Evolutionary conservation across 1,140 invertebrate species (phyloP), one percentile per base, ranked within the genome.

Genomic region (Lordiphosa collinella): DNA sequence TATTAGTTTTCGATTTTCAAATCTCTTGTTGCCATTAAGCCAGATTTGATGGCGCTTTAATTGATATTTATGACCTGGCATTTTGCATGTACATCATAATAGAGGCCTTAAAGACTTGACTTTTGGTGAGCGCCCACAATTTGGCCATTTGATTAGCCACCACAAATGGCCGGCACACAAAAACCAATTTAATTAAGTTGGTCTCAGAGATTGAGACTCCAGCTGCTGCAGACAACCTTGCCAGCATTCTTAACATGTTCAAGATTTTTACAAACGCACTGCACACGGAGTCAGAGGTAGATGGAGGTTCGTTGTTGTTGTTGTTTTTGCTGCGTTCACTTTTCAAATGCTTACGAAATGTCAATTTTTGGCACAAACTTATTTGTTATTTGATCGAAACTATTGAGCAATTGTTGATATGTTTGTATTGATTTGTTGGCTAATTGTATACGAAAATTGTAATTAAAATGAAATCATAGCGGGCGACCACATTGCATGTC

Each of bases 121-220:
- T 62, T 49, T 32, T 50, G 54, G 75, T 55, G 64, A 74, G 54
- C 71, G 66, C 59, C 41, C 58, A 69, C 38, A 75, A 69, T 64
- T 75, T 44, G 48, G 47, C 57, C 53, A 73, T 72, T 68, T 79
- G 74, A 60, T 79, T 74, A 74, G 54, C 50, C 51, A 41, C 60
- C 63, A 32, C 59, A 63, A 68, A 65, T 57, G 56, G 60, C 41
- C 65, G 41, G 62, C 64, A 67, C 64, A 67, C 66, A 65, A 67
- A 74, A 75, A 63, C 55, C 75, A 69, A 74, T 80, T 80, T 80
- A 80, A 80, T 82, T 76, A 82, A 82, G 76, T 76, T 68, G 38
- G 50, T 71, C 50, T 36, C 51, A 55, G 43, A 55, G 44, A 65
- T 74, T 64, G 66, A 58, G 63, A 50, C 53, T 54, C 51, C 40